Base-by-base conservation (phyloP, 2,888 invertebrate species). In the Margaritifera margaritifera region DNA sequence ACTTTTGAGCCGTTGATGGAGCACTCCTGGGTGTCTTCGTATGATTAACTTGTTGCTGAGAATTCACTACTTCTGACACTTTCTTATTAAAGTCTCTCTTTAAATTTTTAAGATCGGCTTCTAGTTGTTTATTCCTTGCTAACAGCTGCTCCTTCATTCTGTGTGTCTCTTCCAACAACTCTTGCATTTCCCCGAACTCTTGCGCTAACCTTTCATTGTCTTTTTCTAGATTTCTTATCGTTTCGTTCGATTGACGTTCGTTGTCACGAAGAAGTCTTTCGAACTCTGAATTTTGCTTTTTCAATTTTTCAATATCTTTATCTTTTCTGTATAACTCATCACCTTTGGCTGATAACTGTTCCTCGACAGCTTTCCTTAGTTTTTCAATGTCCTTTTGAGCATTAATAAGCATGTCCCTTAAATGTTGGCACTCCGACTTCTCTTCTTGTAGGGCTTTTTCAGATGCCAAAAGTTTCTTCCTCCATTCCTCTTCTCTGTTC, bases 331-430 rank as follows among this genome's bases (percentile, higher is more conserved):
- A 62, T 54, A 85, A 69, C 71, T 87, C 85, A 52, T 83, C 84
- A 25, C 74, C 73, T 68, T 86, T 84, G 53, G 76, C 76, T 18
- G 74, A 71, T 20, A 81, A 64, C 56, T 84, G 80, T 11, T 84
- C 82, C 18, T 80, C 77, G 5, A 83, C 80, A 18, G 80, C 79
- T 60, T 80, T 78, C 57, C 85, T 64, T 65, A 89, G 75, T 59
- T 82, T 80, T 71, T 88, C 87, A 52, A 88, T 83, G 71, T 89
- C 88, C 51, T 80, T 81, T 66, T 88, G 86, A 42, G 87, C 86
- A 63, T 82, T 83, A 25, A 87, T 87, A 25, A 88, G 74, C 63
- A 87, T 71, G 62, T 88, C 88, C 60, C 87, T 69, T 25, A 87
- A 72, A 66, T 85, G 82, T 62, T 85, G 85, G 60, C 84, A 83